phyloP scores from a whole-genome alignment of 1,140 invertebrate species.

The Ceratina calcarata region DNA sequence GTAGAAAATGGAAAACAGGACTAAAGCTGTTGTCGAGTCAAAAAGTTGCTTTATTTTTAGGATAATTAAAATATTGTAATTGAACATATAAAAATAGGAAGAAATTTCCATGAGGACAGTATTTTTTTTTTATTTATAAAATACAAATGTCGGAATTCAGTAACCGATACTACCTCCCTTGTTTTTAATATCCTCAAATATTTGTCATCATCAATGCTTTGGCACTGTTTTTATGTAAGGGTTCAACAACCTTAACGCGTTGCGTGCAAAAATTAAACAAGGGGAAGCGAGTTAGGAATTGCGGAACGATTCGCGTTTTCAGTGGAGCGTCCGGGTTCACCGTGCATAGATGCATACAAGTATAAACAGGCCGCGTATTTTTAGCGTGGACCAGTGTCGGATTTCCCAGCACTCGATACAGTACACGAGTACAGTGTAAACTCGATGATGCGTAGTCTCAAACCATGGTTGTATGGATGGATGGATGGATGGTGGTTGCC shows the following conservation, averaged over 20 bases:
- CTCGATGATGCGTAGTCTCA: conserved; percentile 12
- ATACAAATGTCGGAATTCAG: too few relatives aligned
- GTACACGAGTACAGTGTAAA: conserved; percentile 28
- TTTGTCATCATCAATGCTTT: too few relatives aligned
- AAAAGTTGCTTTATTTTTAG: too few relatives aligned
- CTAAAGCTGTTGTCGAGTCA: too few relatives aligned
- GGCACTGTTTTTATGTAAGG: too few relatives aligned
- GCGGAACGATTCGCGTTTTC: not conserved
- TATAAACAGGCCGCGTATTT: conserved; percentile 50
- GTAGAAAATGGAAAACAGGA: too few relatives aligned
- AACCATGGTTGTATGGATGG: not conserved
- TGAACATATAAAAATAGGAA: too few relatives aligned
- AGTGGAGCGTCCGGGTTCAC: not conserved
- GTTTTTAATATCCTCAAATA: too few relatives aligned
- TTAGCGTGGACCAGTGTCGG: conserved; percentile 46
- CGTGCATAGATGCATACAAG: conserved; percentile 17
- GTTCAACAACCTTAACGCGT: conserved; percentile 9
- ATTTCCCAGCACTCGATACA: conserved; percentile 53
- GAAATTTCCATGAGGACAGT: too few relatives aligned
- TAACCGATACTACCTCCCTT: too few relatives aligned
- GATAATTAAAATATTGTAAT: too few relatives aligned
- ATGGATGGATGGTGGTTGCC: conserved; percentile 52
- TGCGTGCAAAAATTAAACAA: not conserved
- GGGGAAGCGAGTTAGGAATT: conserved; percentile 2
- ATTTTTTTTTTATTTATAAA: too few relatives aligned